Percentiles rank a stretch among this genome's conserved stretches.
Evolutionary conservation across 2,888 invertebrate genomes (phyloP).

Genomic region (Sussaba pulchella): DNA sequence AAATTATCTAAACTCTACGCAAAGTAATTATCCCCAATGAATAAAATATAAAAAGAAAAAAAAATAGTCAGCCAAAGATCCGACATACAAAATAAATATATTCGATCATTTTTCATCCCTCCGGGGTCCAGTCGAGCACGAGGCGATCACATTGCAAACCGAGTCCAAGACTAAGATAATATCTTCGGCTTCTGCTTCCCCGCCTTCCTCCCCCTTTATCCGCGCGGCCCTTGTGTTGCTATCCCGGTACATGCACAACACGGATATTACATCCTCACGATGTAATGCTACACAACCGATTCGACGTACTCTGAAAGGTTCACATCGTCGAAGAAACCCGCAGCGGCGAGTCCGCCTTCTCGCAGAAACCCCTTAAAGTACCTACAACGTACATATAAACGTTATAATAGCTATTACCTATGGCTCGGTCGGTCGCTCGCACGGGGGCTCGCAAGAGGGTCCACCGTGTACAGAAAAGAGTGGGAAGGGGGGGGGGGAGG

Average conservation of each 20-base stretch:
- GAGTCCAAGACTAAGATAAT: no score
- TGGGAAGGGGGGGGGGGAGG: neutral
- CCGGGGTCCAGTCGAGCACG: no score
- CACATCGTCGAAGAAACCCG: neutral
- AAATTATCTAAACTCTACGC: no score
- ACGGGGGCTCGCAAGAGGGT: no score
- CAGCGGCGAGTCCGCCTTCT: conserved; percentile 51
- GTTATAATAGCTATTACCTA: conserved; percentile 54
- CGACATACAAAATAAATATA: no score
- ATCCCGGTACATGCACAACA: conserved; percentile 19
- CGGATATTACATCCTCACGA: conserved; percentile 27
- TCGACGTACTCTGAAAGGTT: conserved; percentile 33
- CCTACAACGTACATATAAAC: conserved; percentile 15
- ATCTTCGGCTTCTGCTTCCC: no score
- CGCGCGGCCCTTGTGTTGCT: neutral
- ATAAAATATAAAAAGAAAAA: no score
- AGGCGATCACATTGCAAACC: no score
- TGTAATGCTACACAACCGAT: conserved; percentile 18
- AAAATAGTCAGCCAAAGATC: no score
- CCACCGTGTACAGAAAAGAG: neutral
- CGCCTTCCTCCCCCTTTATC: no score
- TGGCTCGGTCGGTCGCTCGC: neutral
- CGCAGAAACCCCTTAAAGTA: conserved; percentile 41
- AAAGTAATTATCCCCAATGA: no score
- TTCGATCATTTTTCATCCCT: no score